Evolutionary conservation across 1,140 invertebrate genomes (phyloP).

Genomic region (Drosophila rufa): DNA sequence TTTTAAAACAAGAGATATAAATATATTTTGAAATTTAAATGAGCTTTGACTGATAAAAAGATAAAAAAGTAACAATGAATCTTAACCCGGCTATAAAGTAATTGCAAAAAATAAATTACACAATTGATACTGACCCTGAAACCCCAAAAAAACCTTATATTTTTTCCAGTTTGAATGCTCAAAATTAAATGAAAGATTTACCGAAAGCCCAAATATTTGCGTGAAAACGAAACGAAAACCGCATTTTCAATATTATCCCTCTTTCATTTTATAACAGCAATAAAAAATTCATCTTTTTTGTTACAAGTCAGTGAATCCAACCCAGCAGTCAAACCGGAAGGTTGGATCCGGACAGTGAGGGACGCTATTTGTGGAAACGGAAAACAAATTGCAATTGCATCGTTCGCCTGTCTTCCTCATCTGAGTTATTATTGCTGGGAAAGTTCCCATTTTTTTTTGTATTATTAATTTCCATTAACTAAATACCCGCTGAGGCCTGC

Average conservation of each 20-base stretch:
- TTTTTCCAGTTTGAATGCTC: background rate
- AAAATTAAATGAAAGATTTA: constrained; percentile 5
- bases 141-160: too few relatives aligned
- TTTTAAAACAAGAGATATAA: too few relatives aligned
- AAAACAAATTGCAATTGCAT: constrained; percentile 41
- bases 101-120: too few relatives aligned
- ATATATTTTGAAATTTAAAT: too few relatives aligned
- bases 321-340: constrained; percentile 12
- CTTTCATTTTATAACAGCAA: constrained; percentile 28
- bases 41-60: too few relatives aligned
- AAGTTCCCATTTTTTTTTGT: constrained; percentile 37
- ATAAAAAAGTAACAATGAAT: background rate
- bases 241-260: constrained; percentile 18
- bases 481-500: constrained; percentile 51
- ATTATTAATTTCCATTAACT: constrained; percentile 75
- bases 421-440: constrained; percentile 32
- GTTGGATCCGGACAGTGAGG: background rate
- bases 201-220: constrained; percentile 28
- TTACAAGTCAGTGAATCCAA: constrained; percentile 46
- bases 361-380: background rate
- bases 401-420: constrained; percentile 1
- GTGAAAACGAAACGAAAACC: constrained; percentile 2
- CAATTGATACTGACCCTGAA: background rate
- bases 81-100: background rate
- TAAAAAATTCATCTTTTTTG: constrained; percentile 43